Conservation (phyloP, 2,888 invertebrate species). For the Epistrophella euchroma region DNA sequence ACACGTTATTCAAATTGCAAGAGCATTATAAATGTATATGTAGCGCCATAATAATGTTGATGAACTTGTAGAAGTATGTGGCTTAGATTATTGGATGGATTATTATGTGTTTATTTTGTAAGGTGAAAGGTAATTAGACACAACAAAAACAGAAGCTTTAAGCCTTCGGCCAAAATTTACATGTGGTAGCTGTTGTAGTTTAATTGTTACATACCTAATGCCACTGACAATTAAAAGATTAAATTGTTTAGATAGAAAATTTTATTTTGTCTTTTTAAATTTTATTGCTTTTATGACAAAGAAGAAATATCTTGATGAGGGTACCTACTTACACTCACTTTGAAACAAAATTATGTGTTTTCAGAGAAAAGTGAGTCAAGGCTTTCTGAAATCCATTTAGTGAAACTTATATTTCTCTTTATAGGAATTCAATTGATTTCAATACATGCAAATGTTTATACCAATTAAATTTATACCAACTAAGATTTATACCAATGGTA, state of each 20-base stretch:
- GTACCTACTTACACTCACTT: too few species aligned
- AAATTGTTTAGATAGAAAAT: slow-evolving; percentile 49
- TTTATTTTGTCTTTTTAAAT: slow-evolving; percentile 13
- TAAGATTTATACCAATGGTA: background rate
- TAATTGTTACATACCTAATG: slow-evolving; percentile 29
- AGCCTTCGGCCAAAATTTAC: slow-evolving; percentile 58
- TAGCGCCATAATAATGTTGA: slow-evolving; percentile 72
- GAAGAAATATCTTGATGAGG: background rate
- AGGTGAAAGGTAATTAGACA: slow-evolving; percentile 74
- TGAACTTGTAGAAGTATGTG: slow-evolving; percentile 70
- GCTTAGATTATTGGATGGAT: slow-evolving; percentile 57
- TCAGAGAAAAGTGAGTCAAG: background rate
- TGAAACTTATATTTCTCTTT: too few species aligned
- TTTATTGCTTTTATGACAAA: background rate
- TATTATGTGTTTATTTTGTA: slow-evolving; percentile 49
- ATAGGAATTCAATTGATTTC: background rate
- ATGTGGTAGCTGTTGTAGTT: slow-evolving; percentile 55
- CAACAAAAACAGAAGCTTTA: slow-evolving; percentile 17
- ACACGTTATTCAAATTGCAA: slow-evolving; percentile 57
- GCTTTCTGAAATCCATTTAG: too few species aligned
- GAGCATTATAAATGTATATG: slow-evolving; percentile 29
- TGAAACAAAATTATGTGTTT: background rate
- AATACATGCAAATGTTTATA: background rate
- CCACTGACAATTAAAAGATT: slow-evolving; percentile 61
- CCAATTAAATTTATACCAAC: background rate